Evolutionary conservation across 1,140 invertebrate genomes (phyloP).

Genomic region (Phymastichus coffea): DNA sequence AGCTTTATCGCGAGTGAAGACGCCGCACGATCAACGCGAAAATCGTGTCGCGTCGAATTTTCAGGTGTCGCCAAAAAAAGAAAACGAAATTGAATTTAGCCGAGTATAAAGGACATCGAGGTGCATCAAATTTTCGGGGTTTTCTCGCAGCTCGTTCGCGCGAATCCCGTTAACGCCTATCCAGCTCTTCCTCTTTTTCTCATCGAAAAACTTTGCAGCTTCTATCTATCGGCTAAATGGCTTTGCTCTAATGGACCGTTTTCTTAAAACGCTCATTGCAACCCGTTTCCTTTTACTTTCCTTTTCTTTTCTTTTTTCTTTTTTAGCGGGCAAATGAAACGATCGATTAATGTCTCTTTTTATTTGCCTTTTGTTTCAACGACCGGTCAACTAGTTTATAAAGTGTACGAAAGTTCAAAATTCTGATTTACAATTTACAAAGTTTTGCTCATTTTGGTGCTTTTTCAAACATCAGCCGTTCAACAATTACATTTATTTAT

Average conservation of each 20-base stretch:
- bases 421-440: too few relatives aligned
- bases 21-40: too few relatives aligned
- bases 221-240: too few relatives aligned
- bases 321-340: too few relatives aligned
- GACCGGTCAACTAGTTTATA: not conserved
- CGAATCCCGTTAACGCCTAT: not conserved
- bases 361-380: constrained; percentile 4
- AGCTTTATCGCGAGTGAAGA: too few relatives aligned
- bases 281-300: not conserved
- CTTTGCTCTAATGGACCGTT: not conserved
- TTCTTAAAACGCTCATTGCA: not conserved
- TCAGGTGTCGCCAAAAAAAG: not conserved
- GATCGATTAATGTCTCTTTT: too few relatives aligned
- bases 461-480: too few relatives aligned
- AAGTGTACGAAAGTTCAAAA: too few relatives aligned
- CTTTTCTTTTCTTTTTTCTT: not conserved
- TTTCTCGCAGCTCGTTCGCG: not conserved
- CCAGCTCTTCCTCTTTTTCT: not conserved
- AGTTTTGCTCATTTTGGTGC: too few relatives aligned
- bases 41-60: not conserved
- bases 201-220: too few relatives aligned
- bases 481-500: not conserved
- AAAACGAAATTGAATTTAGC: constrained; percentile 7
- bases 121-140: constrained; percentile 6
- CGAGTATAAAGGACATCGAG: constrained; percentile 9